Evolutionary conservation across 2,113 vertebrate species (phyloP).

Genomic region (Gopherus flavomarginatus): DNA sequence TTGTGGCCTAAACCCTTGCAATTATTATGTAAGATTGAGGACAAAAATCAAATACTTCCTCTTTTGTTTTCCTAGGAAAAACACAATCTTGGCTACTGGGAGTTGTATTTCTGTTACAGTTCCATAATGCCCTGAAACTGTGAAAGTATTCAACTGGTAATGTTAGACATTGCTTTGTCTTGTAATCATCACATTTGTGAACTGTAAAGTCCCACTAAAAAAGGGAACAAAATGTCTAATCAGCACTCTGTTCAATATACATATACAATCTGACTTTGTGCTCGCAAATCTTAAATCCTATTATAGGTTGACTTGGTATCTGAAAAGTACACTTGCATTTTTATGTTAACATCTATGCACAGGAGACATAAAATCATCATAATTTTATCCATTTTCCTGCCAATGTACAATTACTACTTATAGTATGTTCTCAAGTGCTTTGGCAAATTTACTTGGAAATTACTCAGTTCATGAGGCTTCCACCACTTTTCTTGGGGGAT

Average conservation of each 20-base stretch:
- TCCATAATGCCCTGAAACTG: not conserved
- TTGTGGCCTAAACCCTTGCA: not conserved
- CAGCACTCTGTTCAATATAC: not conserved
- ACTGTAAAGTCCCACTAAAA: not conserved
- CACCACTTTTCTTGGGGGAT: not conserved
- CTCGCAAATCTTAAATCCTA: not conserved
- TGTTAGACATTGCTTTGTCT: slow-evolving; percentile 29
- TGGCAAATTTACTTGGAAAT: not conserved
- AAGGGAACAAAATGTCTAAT: not conserved
- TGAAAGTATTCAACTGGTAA: slow-evolving; percentile 28
- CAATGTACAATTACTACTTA: not conserved
- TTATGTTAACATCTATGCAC: not conserved
- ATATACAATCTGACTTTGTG: not conserved
- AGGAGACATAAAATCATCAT: not conserved
- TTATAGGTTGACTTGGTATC: not conserved
- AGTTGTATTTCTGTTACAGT: slow-evolving; percentile 42
- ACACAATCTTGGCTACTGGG: slow-evolving; percentile 8
- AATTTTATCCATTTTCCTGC: not conserved
- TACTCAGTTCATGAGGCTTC: not conserved
- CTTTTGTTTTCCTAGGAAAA: slow-evolving; percentile 4
- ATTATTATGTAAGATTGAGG: slow-evolving; percentile 7
- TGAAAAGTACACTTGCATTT: not conserved
- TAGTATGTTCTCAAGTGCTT: not conserved
- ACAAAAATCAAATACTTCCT: not conserved
- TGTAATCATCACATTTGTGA: slow-evolving; percentile 35